Base-by-base conservation (phyloP, 2,797 vertebrate species). In the Tachyglossus aculeatus region DNA sequence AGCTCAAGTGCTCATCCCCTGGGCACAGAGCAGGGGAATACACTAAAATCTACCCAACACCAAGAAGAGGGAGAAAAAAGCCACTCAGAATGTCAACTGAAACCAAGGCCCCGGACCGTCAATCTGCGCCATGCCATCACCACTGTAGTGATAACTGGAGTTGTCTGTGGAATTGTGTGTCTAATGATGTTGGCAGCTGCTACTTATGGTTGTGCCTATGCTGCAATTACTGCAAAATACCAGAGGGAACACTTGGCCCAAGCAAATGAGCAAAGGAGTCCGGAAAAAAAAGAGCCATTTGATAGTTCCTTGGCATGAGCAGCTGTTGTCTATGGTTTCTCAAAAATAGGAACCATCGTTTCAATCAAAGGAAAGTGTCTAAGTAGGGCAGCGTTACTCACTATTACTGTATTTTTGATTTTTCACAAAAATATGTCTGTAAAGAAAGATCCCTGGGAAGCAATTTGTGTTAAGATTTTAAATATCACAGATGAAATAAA, bases 181-280 rank as follows among this genome's bases (percentile, higher is more conserved):
- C 94, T 99, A 64, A 96, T 99, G 98, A 99, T 99, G 97, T 71
- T 99, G 91, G 96, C 89, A 1, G 97, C 97, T 0, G 95, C 96
- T 0, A 92, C 98, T 36, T 99, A 99, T 0, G 97, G 98, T 33
- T 99, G 97, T 10, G 94, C 96, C 66, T 96, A 99, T 1, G 98
- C 98, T 0, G 96, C 96, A 1, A 90, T 99, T 71, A 95, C 96
- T 60, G 97, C 98, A 73, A 95, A 94, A 70, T 94, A 94, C 87
- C 96, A 95, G 60, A 87, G 88, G 7, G 93, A 95, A 59, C 88
- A 90, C 31, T 48, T 89, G 88, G 76, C 40, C 57, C 74, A 68
- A 0, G n/a, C n/a, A 77, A 64, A 8, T 67, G 71, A 92, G 84
- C 84, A 93, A 34, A 57, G 81, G 29, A 91, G 83, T 27, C 56